Evolutionary conservation across 2,113 vertebrate genomes (phyloP), one percentile per base, ranked within the genome.

Genomic region (Cynoglossus semilaevis): DNA sequence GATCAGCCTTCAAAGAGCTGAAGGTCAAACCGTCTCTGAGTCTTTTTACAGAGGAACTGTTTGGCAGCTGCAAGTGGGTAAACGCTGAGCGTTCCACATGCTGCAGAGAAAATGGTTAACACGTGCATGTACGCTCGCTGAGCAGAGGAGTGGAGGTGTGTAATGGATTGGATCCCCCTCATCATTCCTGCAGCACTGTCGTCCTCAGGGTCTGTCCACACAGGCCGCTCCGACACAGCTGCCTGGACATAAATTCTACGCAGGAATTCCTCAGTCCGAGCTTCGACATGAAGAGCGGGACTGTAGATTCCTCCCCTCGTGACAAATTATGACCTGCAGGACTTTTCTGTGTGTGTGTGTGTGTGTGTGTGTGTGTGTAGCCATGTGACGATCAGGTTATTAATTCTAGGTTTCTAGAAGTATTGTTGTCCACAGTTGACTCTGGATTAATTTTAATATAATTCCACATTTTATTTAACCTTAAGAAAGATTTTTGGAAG

Each of bases 181-280:
- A 73, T 89, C 77, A 84, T 76, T 88, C 77, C 52, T 63, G 56
- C 80, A 81, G 86, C 76, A 66, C 72, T 58, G 72, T 81, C 85
- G 87, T 83, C 84, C 87, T 87, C 68, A 60, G 54, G 76, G 79
- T 79, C 75, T 80, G 51, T 43, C 19, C 45, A 72, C 53, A 41
- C 64, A 81, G 80, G 72, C 79, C 69, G 71, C 86, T 83, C 69
- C 75, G 79, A 81, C 77, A 64, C 90, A 91, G 89, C 90, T 91
- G 89, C 79, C 70, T 70, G 79, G 76, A 86, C 81, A 87, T 90
- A 88, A 89, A 88, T 91, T 88, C 6, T 88, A 44, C 85, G 61
- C 45, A 89, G 85, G 86, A 91, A 91, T 89, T 81, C 76, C 78
- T 77, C 12, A 62, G 72, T 67, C 76, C 38, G 59, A 81, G 76